Evolutionary conservation across 2,888 invertebrate genomes (phyloP).

Genomic region (Galeruca laticollis): DNA sequence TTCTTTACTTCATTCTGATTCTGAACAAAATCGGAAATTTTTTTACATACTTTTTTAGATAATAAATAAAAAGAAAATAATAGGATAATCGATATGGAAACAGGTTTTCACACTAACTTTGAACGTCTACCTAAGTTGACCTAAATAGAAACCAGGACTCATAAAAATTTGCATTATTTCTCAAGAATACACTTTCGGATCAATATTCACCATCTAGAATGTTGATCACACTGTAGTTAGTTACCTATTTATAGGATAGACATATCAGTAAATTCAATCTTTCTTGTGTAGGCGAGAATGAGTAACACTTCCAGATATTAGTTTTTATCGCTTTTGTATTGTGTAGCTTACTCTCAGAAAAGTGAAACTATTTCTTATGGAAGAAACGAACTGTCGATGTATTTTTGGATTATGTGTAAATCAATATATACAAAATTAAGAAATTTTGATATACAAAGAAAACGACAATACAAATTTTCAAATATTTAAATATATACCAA

Average conservation of each 20-base stretch:
- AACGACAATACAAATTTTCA: too few relatives aligned
- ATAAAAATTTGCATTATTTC: constrained; percentile 18
- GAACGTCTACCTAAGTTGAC: background rate
- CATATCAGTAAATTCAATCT: constrained; percentile 27
- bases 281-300: constrained; percentile 11
- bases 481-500: too few relatives aligned
- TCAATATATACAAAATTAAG: too few relatives aligned
- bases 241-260: constrained; percentile 13
- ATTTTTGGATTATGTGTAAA: too few relatives aligned
- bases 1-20: too few relatives aligned
- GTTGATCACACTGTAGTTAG: constrained; percentile 2
- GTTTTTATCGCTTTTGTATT: constrained; percentile 1
- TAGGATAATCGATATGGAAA: too few relatives aligned
- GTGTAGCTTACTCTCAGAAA: background rate
- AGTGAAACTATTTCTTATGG: background rate
- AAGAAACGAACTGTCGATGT: too few relatives aligned
- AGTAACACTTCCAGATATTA: background rate
- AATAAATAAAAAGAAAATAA: too few relatives aligned
- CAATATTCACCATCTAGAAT: constrained; percentile 16
- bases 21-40: too few relatives aligned
- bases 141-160: constrained; percentile 8
- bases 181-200: background rate
- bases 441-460: too few relatives aligned
- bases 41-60: too few relatives aligned
- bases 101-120: too few relatives aligned